These are phyloP conservation scores for Philypnodon macrostomus DNA, from an alignment of 2,797 vertebrate genomes.

Conservation along the genomic window DNA sequence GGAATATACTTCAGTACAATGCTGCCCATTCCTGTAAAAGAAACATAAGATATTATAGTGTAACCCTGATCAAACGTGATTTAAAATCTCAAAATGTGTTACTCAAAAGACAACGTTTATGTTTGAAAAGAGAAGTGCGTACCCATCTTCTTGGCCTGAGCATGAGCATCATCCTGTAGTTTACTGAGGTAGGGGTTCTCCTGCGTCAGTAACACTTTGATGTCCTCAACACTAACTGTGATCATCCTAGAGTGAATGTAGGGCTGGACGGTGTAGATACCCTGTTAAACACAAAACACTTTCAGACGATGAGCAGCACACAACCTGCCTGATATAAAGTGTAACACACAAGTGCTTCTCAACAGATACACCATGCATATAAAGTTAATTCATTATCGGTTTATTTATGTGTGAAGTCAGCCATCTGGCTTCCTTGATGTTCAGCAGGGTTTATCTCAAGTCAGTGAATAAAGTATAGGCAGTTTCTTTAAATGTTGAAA, in stretches of 20 bases:
- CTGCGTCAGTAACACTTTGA: constrained; percentile 93
- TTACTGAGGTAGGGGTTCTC: constrained; percentile 97
- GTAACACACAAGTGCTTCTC: constrained; percentile 9
- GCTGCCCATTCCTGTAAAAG: constrained; percentile 88
- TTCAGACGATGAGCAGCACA: background rate
- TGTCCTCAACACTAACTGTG: constrained; percentile 86
- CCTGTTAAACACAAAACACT: constrained; percentile 68
- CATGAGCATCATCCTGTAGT: constrained; percentile 83
- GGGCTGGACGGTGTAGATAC: constrained; percentile 92
- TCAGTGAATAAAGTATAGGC: background rate
- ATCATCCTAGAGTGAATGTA: constrained; percentile 93
- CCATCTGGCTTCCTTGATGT: constrained; percentile 13
- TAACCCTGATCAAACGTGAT: too few relatives aligned
- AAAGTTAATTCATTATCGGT: constrained; percentile 18
- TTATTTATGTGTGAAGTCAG: constrained; percentile 17
- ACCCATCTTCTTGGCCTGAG: constrained; percentile 90
- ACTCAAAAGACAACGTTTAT: too few relatives aligned
- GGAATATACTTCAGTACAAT: constrained; percentile 92
- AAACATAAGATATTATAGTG: constrained; percentile 2
- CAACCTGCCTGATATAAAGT: background rate
- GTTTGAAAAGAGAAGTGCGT: constrained; percentile 22
- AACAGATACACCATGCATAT: constrained; percentile 2
- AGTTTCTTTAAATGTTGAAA: background rate
- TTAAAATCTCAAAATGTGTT: too few relatives aligned
- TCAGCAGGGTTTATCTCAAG: constrained; percentile 3